Conservation (phyloP, 2,113 vertebrate species). For the Grus americana region DNA sequence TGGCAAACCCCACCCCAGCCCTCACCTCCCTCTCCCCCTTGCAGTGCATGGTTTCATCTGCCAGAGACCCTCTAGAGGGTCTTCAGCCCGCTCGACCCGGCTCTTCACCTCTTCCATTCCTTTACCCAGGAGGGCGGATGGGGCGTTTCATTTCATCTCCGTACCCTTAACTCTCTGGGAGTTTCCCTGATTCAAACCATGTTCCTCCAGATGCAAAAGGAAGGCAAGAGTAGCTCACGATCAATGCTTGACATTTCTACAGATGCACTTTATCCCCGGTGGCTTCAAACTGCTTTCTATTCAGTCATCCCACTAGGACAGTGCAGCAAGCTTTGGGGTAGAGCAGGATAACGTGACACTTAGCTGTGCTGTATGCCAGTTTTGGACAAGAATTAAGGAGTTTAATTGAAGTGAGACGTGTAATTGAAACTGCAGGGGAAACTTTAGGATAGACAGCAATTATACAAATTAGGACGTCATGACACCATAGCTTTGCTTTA, state of each 20-base stretch:
- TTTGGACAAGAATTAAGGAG: constrained; percentile 28
- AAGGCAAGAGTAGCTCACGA: neutral
- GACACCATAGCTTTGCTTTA: neutral
- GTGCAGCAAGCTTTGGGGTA: neutral
- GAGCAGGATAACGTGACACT: neutral
- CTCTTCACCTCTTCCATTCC: neutral
- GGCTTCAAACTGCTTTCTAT: neutral
- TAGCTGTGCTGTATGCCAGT: neutral
- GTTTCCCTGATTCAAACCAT: neutral
- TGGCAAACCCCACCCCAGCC: neutral
- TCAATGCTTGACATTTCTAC: neutral
- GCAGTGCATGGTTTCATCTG: neutral
- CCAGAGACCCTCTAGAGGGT: neutral
- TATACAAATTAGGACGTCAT: constrained; percentile 23
- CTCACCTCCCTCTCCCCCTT: neutral
- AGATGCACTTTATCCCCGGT: neutral
- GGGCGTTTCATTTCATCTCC: neutral
- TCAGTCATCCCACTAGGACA: neutral
- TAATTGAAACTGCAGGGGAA: constrained; percentile 65
- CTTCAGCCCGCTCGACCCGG: neutral
- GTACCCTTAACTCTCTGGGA: neutral
- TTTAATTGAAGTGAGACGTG: constrained; percentile 27
- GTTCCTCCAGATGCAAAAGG: neutral
- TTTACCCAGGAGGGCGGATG: neutral
- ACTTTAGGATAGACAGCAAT: constrained; percentile 36